Conservation (phyloP, 1,140 invertebrate genomes). For the Danaus melanippus region DNA sequence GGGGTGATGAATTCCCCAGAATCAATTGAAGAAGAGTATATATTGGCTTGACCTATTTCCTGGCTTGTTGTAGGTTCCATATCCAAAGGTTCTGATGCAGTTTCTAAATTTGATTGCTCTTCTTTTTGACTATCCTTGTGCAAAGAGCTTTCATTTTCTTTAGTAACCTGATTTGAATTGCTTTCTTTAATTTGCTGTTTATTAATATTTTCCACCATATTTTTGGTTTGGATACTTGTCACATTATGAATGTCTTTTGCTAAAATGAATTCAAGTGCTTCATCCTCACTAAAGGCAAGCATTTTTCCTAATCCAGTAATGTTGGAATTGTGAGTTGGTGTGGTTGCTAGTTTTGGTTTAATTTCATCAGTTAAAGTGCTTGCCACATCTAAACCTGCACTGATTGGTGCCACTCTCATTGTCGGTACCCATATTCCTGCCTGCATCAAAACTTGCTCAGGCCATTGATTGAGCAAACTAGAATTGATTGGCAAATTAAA, state of each 20-base stretch:
- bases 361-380: constrained; percentile 75
- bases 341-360: constrained; percentile 55
- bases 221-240: constrained; percentile 20
- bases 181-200: constrained; percentile 7
- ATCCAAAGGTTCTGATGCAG: constrained; percentile 19
- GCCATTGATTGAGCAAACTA: constrained; percentile 92
- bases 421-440: constrained; percentile 88
- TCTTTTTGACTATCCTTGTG: constrained; percentile 9
- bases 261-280: constrained; percentile 78
- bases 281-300: constrained; percentile 74
- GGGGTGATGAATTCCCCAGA: constrained; percentile 46
- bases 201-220: constrained; percentile 4
- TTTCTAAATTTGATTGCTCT: constrained; percentile 3
- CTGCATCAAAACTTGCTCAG: constrained; percentile 84
- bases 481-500: constrained; percentile 91
- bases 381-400: constrained; percentile 80
- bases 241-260: constrained; percentile 54
- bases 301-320: constrained; percentile 68
- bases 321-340: constrained; percentile 55
- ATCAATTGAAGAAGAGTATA: constrained; percentile 45
- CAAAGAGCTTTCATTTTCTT: constrained; percentile 15
- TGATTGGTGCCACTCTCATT: constrained; percentile 78
- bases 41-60: constrained; percentile 27
- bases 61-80: constrained; percentile 42
- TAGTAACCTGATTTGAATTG: constrained; percentile 11